Conservation (phyloP, 1,140 invertebrate genomes). For the Uloborus diversus region DNA sequence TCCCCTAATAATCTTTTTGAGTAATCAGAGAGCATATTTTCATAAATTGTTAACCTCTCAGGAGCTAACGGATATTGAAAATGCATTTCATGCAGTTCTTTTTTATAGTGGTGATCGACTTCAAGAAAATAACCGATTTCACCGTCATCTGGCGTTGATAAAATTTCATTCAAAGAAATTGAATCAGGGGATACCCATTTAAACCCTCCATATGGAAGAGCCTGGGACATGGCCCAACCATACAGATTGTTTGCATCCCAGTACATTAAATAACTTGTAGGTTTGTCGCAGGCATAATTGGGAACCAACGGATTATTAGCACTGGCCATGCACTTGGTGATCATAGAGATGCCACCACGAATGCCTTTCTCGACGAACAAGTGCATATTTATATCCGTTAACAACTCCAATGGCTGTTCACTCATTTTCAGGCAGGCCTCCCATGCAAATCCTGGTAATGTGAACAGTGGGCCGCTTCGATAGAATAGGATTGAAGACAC, state of each 20-base stretch:
- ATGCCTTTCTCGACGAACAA: too few relatives aligned
- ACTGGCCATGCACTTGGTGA: too few relatives aligned
- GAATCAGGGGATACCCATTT: slow-evolving; percentile 16
- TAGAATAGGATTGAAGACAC: too few relatives aligned
- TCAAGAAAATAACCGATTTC: slow-evolving; percentile 58
- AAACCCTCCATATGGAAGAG: slow-evolving; percentile 38
- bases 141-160: slow-evolving; percentile 52
- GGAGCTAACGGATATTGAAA: slow-evolving; percentile 65
- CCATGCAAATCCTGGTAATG: not conserved
- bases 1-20: not conserved
- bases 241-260: slow-evolving; percentile 14
- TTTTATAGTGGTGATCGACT: slow-evolving; percentile 59
- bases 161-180: not conserved
- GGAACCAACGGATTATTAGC: too few relatives aligned
- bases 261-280: too few relatives aligned
- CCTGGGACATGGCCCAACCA: slow-evolving; percentile 40
- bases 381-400: too few relatives aligned
- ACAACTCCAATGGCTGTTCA: not conserved
- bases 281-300: too few relatives aligned
- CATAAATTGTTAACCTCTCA: slow-evolving; percentile 56
- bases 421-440: not conserved
- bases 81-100: slow-evolving; percentile 60
- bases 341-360: too few relatives aligned
- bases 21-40: slow-evolving; percentile 7
- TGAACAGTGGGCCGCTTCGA: not conserved